phyloP scores from a whole-genome alignment of 2,797 vertebrate species.

The Distichodus sexfasciatus region DNA sequence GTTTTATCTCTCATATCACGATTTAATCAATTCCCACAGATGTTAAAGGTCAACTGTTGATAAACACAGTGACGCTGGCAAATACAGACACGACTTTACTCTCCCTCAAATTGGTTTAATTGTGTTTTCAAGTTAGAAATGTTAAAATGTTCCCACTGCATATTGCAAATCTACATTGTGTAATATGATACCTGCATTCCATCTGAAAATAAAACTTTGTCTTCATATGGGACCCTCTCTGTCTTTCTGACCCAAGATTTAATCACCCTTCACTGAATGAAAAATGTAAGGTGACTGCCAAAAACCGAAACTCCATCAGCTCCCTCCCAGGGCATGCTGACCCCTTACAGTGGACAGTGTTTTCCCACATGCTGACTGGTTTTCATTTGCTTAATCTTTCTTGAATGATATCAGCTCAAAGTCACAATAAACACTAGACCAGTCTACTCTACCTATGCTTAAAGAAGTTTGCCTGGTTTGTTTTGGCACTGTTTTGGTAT shows the following conservation, averaged over 20 bases:
- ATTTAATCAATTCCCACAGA: no score
- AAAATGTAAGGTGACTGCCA: constrained; percentile 38
- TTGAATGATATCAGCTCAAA: not conserved
- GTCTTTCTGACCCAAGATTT: constrained; percentile 14
- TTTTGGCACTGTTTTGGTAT: no score
- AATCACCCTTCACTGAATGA: constrained; percentile 28
- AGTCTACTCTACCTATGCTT: not conserved
- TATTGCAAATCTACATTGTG: not conserved
- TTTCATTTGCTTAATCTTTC: not conserved
- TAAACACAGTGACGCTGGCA: no score
- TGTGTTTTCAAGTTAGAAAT: no score
- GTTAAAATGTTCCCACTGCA: not conserved
- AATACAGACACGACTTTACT: no score
- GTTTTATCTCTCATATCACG: not conserved
- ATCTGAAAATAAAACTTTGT: constrained; percentile 16
- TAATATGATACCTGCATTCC: not conserved
- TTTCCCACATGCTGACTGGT: not conserved
- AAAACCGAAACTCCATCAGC: constrained; percentile 27
- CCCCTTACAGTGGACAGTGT: not conserved
- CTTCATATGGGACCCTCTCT: not conserved
- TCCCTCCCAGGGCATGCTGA: constrained; percentile 17
- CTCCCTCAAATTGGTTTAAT: no score
- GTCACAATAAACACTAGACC: not conserved
- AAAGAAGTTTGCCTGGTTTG: not conserved
- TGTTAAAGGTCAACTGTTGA: no score